Evolutionary conservation across 2,797 vertebrate genomes (phyloP), one percentile per base, ranked within the genome.

Genomic region (Sylvia borin): DNA sequence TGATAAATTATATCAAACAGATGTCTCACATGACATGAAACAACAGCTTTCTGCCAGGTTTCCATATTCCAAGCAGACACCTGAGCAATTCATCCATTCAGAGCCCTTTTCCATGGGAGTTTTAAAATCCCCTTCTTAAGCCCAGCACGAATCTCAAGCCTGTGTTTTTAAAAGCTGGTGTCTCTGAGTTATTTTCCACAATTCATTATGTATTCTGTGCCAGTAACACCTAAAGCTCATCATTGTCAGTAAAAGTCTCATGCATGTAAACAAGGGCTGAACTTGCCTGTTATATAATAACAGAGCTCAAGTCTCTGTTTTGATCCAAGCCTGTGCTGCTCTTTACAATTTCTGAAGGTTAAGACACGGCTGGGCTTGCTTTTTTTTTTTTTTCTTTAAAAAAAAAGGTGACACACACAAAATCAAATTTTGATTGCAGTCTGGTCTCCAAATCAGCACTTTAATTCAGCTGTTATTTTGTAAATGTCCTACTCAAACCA

Each of bases 241-340:
- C 65, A 64, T 89, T 87, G 76, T 88, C 93, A 91, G 72, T 76
- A 74, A 85, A 95, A 95, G 74, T 76, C 80, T 86, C 86, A 53
- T 64, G 80, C 77, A 77, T 73, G 67, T 95, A 95, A 97, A 95
- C 93, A 93, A 93, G 67, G 45, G 36, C 83, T 92, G 92, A 92
- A 95, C 81, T 85, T 83, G 71, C 57, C 84, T 90, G 48, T 91
- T 93, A 74, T 48, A 92, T 95, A 73, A 93, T 80, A 88, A 82
- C 16, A 88, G 57, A 90, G 26, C 83, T 94, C 71, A 91, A 76
- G 67, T 61, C 67, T 74, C 67, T 34, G 78, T 90, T 90, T 91
- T 85, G 64, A 96, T 91, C 67, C 61, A 89, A 93, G 65, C 53
- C 47, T 5, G 13, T 26, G 64, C 71, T 78, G 60, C 84, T 93